These are phyloP conservation scores for Ptychadena robeensis DNA, from an alignment of 2,797 vertebrate genomes.

Conservation along the genomic window DNA sequence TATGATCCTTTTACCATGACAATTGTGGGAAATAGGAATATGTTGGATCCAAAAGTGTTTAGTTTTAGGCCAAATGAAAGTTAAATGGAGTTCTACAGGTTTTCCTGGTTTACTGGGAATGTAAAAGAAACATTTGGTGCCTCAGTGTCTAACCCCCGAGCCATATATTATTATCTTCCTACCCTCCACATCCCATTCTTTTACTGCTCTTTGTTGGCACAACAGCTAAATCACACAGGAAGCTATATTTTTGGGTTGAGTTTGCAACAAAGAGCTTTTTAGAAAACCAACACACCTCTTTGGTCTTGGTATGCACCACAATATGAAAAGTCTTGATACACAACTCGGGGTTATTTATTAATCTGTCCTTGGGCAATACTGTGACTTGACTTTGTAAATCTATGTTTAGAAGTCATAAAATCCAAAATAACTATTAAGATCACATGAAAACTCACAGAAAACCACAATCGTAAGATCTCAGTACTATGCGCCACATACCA, in stretches of 20 bases:
- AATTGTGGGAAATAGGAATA: too few species aligned
- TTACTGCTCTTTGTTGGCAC: too few species aligned
- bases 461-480: neutral
- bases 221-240: neutral
- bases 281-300: neutral
- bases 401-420: neutral
- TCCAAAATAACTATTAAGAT: neutral
- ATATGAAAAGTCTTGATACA: neutral
- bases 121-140: neutral
- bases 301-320: neutral
- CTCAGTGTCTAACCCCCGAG: neutral
- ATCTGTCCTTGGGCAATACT: neutral
- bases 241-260: neutral
- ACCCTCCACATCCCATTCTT: neutral
- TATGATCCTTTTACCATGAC: too few species aligned
- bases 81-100: too few species aligned
- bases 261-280: neutral
- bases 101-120: too few species aligned
- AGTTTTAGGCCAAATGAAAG: too few species aligned
- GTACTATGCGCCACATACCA: neutral
- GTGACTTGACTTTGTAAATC: neutral
- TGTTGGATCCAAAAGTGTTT: too few species aligned
- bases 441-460: neutral
- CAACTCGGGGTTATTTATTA: neutral
- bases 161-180: neutral